These are phyloP conservation scores for Ophthalmolycus amberensis DNA, from an alignment of 2,113 vertebrate genomes.

Conservation along the genomic window DNA sequence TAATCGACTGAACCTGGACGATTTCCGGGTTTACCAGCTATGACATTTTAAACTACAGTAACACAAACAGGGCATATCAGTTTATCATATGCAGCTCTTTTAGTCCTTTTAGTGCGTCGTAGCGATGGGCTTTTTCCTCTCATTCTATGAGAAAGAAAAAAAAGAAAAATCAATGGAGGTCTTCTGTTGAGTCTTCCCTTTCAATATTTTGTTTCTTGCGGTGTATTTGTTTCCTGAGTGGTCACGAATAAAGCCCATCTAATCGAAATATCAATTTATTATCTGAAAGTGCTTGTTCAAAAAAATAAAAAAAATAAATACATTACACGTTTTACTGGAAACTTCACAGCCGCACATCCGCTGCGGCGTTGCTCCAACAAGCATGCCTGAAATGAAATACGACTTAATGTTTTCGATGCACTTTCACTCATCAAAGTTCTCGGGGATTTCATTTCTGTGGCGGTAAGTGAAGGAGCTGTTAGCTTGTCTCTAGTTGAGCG, in stretches of 20 bases:
- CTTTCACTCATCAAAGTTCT: slow-evolving; percentile 72
- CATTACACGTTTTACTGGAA: slow-evolving; percentile 78
- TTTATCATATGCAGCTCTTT: slow-evolving; percentile 61
- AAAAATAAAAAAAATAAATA: slow-evolving; percentile 41
- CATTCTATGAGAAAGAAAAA: slow-evolving; percentile 34
- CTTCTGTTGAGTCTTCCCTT: slow-evolving; percentile 76
- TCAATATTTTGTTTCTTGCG: slow-evolving; percentile 87
- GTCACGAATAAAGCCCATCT: slow-evolving; percentile 80
- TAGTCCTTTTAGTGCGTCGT: slow-evolving; percentile 64
- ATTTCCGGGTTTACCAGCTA: slow-evolving; percentile 50
- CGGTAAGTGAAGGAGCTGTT: slow-evolving; percentile 57
- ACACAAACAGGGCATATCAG: slow-evolving; percentile 68
- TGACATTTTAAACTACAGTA: slow-evolving; percentile 74
- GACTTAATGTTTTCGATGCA: slow-evolving; percentile 68
- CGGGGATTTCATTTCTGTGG: slow-evolving; percentile 62
- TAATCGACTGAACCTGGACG: slow-evolving; percentile 27
- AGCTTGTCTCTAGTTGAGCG: slow-evolving; percentile 47
- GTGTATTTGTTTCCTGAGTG: slow-evolving; percentile 85
- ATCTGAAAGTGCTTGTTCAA: slow-evolving; percentile 79
- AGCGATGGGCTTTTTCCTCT: slow-evolving; percentile 55
- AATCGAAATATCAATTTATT: slow-evolving; percentile 88
- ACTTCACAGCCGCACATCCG: slow-evolving; percentile 77
- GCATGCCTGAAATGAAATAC: slow-evolving; percentile 69
- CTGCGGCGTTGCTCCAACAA: slow-evolving; percentile 42
- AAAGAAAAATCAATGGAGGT: slow-evolving; percentile 81